Percentiles rank a stretch among this genome's conserved stretches.
These are phyloP conservation scores for Carpatolechia fugitivella DNA, from an alignment of 2,888 invertebrate genomes.

Conservation along the genomic window DNA sequence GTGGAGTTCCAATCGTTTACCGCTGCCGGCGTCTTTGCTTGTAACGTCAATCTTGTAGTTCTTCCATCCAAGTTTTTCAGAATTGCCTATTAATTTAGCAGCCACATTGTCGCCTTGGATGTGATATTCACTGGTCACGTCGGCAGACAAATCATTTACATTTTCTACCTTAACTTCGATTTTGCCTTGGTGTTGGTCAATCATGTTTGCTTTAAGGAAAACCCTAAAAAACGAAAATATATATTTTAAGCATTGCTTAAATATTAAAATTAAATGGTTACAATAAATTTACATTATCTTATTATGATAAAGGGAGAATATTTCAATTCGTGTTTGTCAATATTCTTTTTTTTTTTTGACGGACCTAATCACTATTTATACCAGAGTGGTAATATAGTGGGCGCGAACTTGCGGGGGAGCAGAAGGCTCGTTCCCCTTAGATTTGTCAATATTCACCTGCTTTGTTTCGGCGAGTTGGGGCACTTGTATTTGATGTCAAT, in stretches of 20 bases:
- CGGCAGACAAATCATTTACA: constrained; percentile 73
- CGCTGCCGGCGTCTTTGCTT: constrained; percentile 79
- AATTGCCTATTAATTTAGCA: constrained; percentile 80
- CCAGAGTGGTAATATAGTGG: no score
- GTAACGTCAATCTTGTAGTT: constrained; percentile 82
- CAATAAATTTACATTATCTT: no score
- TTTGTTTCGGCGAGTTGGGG: constrained; percentile 60
- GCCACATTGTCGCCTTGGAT: constrained; percentile 82
- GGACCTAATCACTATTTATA: no score
- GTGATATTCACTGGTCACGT: constrained; percentile 75
- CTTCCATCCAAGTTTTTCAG: constrained; percentile 81
- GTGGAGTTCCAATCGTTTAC: constrained; percentile 81
- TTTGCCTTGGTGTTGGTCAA: constrained; percentile 80
- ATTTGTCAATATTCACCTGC: constrained; percentile 41
- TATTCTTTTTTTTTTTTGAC: no score
- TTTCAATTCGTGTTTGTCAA: no score
- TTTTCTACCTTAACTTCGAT: constrained; percentile 77
- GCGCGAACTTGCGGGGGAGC: no score
- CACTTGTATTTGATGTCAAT: constrained; percentile 76
- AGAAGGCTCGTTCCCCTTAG: no score
- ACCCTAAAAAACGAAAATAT: constrained; percentile 39
- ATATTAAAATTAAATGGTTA: no score
- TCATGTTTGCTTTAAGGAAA: constrained; percentile 52
- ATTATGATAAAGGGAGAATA: no score
- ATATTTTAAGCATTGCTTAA: no score